These are phyloP conservation scores for Heliconius eleuchia DNA, from an alignment of 1,140 invertebrate genomes.

Conservation along the genomic window DNA sequence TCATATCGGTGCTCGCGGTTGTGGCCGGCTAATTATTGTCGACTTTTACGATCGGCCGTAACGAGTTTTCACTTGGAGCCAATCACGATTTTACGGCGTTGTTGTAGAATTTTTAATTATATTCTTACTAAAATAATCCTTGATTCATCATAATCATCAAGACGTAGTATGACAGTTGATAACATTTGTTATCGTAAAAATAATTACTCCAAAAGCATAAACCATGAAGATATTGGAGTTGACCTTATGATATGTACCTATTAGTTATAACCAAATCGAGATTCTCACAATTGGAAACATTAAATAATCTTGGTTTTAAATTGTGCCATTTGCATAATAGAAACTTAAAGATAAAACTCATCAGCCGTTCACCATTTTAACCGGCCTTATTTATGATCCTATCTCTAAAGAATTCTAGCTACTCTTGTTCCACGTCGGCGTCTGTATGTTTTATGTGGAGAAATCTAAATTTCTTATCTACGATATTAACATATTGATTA, in stretches of 20 bases:
- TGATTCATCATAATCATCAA: constrained; percentile 17
- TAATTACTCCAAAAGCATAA: constrained; percentile 1
- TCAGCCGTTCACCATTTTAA: constrained; percentile 53
- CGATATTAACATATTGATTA: constrained; percentile 79
- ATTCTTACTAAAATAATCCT: constrained; percentile 46
- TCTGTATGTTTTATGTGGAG: constrained; percentile 63
- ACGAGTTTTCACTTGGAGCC: constrained; percentile 78
- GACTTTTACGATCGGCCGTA: constrained; percentile 77
- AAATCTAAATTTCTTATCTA: constrained; percentile 73
- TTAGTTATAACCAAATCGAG: constrained; percentile 31
- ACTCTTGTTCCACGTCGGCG: constrained; percentile 64
- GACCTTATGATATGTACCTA: constrained; percentile 23
- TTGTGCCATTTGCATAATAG: constrained; percentile 63
- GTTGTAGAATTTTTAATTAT: constrained; percentile 65
- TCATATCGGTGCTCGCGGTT: constrained; percentile 76
- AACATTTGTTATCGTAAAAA: not conserved
- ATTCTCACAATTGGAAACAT: constrained; percentile 43
- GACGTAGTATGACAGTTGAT: not conserved
- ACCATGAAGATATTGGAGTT: constrained; percentile 11
- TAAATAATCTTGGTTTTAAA: constrained; percentile 47
- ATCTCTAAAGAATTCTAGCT: constrained; percentile 68
- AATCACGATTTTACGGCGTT: constrained; percentile 76
- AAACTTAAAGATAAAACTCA: constrained; percentile 60
- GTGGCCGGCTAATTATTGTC: constrained; percentile 78
- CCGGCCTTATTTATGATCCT: constrained; percentile 66